phyloP scores from a whole-genome alignment of 2,888 invertebrate species.

The Euplexia lucipara region DNA sequence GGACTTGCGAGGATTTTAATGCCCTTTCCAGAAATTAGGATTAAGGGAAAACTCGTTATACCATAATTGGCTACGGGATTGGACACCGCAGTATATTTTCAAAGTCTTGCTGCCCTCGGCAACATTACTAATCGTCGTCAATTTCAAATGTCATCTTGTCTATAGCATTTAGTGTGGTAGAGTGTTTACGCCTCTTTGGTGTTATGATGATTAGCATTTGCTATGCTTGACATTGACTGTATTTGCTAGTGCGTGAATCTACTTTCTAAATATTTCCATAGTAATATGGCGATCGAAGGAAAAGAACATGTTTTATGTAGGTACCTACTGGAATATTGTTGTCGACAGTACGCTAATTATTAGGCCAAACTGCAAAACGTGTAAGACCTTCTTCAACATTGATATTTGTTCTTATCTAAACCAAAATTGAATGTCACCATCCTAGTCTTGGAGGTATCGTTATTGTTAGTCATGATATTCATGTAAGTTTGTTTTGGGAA shows the following conservation, averaged over 20 bases:
- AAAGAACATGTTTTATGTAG: constrained; percentile 30
- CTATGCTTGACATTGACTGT: constrained; percentile 16
- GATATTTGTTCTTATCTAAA: constrained; percentile 5
- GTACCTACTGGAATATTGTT: constrained; percentile 21
- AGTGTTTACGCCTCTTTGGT: constrained; percentile 18
- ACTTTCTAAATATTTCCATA: constrained; percentile 58
- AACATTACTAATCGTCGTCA: too few relatives aligned
- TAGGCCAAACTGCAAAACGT: constrained; percentile 13
- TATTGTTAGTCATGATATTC: not conserved
- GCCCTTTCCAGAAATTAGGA: too few relatives aligned
- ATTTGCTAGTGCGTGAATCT: constrained; percentile 30
- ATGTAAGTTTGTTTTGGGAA: not conserved
- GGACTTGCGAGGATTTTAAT: not conserved
- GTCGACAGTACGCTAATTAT: constrained; percentile 35
- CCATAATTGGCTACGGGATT: not conserved
- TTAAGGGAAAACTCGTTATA: too few relatives aligned
- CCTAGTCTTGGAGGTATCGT: not conserved
- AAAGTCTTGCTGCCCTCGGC: not conserved
- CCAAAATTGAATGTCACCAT: not conserved
- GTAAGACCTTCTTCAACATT: constrained; percentile 30
- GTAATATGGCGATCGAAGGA: constrained; percentile 18
- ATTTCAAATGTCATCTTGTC: not conserved
- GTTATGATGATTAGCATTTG: constrained; percentile 4
- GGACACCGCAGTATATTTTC: too few relatives aligned
- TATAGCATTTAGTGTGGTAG: not conserved